Percentiles rank a stretch among this genome's conserved stretches.
phyloP scores from a whole-genome alignment of 2,113 vertebrate genomes.

The Hiodon tergisus region DNA sequence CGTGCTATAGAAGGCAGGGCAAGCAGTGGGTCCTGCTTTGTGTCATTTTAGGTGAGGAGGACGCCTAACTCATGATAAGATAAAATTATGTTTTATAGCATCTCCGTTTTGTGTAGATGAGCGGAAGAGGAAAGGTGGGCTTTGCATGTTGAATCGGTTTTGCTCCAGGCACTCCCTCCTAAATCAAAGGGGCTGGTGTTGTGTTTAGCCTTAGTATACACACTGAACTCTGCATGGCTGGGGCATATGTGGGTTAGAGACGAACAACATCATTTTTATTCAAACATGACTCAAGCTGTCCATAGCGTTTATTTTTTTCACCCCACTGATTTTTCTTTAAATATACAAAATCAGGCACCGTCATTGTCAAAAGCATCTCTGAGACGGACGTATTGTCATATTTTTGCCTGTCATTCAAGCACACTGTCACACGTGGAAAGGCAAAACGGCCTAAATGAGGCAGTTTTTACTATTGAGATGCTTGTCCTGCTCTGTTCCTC shows the following conservation, averaged over 20 bases:
- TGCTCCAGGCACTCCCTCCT: too few relatives aligned
- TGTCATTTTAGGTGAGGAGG: constrained; percentile 1
- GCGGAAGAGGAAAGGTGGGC: background rate
- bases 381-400: background rate
- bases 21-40: background rate
- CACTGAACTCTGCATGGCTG: background rate
- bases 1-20: background rate
- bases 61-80: background rate
- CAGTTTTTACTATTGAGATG: background rate
- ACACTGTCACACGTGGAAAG: background rate
- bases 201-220: background rate
- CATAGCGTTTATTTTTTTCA: background rate
- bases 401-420: background rate
- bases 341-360: background rate
- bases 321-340: background rate
- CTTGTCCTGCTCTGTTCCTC: background rate
- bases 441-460: background rate
- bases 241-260: background rate
- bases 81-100: background rate
- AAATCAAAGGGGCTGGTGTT: background rate
- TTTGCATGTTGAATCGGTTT: background rate
- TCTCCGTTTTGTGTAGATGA: background rate
- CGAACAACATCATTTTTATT: background rate
- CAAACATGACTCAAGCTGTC: background rate
- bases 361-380: background rate